Evolutionary conservation across 1,140 invertebrate genomes (phyloP).

Genomic region (Musca vetustissima): DNA sequence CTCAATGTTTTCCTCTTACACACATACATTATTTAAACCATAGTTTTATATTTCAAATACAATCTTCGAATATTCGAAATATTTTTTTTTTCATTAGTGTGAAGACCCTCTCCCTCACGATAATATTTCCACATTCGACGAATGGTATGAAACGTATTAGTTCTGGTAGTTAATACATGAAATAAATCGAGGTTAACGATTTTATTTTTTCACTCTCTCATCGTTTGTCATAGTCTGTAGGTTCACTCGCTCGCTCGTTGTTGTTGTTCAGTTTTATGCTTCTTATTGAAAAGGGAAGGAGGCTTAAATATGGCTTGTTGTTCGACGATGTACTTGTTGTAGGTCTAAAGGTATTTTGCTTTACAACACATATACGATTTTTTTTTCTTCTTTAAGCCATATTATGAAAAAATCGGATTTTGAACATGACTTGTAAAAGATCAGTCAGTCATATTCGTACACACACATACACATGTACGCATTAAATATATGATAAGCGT

Average conservation of each 20-base stretch:
- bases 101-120: too few relatives aligned
- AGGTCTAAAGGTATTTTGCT: background rate
- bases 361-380: background rate
- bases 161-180: constrained; percentile 7
- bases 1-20: background rate
- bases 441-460: background rate
- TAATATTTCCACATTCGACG: too few relatives aligned
- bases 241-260: too few relatives aligned
- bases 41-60: background rate
- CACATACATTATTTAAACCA: too few relatives aligned
- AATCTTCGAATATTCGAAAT: background rate
- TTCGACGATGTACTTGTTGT: background rate
- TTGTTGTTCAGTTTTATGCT: background rate
- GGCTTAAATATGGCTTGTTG: background rate
- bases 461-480: too few relatives aligned
- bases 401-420: constrained; percentile 8
- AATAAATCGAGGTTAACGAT: constrained; percentile 9
- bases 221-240: too few relatives aligned
- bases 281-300: constrained; percentile 3
- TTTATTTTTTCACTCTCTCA: background rate
- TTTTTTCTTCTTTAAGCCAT: constrained; percentile 1
- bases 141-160: background rate
- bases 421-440: constrained; percentile 1
- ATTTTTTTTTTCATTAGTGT: background rate
- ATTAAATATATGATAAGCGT: too few relatives aligned